Conservation (phyloP, 2,113 vertebrate species). For the Myrmecophaga tridactyla region DNA sequence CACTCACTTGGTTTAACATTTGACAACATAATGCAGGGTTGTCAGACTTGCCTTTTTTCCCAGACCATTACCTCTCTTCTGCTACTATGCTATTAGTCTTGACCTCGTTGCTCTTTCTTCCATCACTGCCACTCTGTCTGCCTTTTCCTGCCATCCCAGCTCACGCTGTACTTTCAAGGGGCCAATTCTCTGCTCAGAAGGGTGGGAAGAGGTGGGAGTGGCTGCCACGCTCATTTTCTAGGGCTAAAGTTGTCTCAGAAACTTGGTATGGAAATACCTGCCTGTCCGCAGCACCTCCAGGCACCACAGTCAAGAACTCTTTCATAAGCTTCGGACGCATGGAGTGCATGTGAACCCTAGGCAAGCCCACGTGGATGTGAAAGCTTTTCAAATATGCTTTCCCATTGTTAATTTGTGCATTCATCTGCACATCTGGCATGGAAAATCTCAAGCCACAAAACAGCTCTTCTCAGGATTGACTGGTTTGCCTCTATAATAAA, state of each 20-base stretch:
- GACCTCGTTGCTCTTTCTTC: slow-evolving; percentile 17
- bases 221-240: neutral
- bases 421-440: slow-evolving; percentile 28
- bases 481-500: neutral
- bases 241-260: neutral
- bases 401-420: neutral
- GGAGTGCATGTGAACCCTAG: neutral
- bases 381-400: slow-evolving; percentile 41
- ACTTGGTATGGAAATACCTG: slow-evolving; percentile 44
- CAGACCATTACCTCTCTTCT: neutral
- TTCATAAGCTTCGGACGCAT: neutral
- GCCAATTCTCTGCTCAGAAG: slow-evolving; percentile 24
- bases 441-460: slow-evolving; percentile 37
- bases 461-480: neutral
- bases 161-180: slow-evolving; percentile 33
- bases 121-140: slow-evolving; percentile 10
- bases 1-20: slow-evolving; percentile 46
- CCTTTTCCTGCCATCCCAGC: slow-evolving; percentile 36
- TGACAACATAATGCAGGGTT: slow-evolving; percentile 52
- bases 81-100: slow-evolving; percentile 47
- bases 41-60: slow-evolving; percentile 7
- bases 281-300: neutral
- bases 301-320: neutral
- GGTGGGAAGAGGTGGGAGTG: neutral
- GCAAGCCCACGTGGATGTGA: slow-evolving; percentile 15